Conservation (phyloP, 2,113 vertebrate genomes). For the Rhinichthys klamathensis region DNA sequence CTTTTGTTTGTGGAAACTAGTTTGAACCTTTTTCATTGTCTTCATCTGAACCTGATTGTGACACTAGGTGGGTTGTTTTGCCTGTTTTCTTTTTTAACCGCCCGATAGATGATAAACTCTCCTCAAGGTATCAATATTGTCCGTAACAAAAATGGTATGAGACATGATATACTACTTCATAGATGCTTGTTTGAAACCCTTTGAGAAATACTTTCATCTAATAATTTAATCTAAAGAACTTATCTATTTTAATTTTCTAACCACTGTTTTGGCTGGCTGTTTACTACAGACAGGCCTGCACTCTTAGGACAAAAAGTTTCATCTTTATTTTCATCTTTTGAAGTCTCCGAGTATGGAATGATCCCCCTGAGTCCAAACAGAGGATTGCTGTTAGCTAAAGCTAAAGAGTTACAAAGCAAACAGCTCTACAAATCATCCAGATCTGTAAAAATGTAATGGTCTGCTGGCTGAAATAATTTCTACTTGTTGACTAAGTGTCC, state of each 20-base stretch:
- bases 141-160: not conserved
- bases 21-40: too few relatives aligned
- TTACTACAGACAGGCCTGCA: not conserved
- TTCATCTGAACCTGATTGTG: too few relatives aligned
- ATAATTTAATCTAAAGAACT: not conserved
- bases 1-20: too few relatives aligned
- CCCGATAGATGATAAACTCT: not conserved
- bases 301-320: not conserved
- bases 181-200: not conserved
- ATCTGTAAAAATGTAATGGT: constrained; percentile 2
- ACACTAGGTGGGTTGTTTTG: not conserved
- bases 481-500: constrained; percentile 26
- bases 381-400: constrained; percentile 21
- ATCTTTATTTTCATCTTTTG: not conserved
- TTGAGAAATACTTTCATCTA: not conserved
- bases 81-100: not conserved
- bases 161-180: not conserved
- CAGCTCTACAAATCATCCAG: constrained; percentile 24
- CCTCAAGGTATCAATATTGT: not conserved
- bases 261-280: not conserved
- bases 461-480: constrained; percentile 17
- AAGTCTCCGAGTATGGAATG: not conserved
- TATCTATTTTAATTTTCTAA: not conserved
- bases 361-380: constrained; percentile 13
- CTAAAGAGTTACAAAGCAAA: constrained; percentile 16